A percentile compares a stretch with the other conserved stretches of the same genome.
Conservation (phyloP, 2,888 invertebrate species). For the Pseudococcus jackbeardsleyi region DNA sequence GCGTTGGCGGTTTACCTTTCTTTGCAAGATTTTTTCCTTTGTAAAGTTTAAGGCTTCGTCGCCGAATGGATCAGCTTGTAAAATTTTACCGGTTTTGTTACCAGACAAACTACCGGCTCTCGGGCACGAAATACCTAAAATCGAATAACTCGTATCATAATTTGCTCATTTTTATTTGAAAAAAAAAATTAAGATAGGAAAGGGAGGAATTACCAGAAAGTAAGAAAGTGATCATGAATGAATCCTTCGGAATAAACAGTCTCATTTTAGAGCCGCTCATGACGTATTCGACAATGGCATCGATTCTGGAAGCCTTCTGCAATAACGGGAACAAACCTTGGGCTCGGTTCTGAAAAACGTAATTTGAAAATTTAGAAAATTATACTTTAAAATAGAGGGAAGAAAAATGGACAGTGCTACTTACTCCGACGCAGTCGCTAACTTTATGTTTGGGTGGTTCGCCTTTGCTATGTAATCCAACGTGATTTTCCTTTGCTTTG, state of each 20-base stretch:
- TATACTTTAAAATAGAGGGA: not conserved
- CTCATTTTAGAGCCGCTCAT: conserved; percentile 95
- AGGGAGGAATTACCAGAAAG: conserved; percentile 70
- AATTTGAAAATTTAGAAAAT: not conserved
- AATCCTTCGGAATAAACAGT: conserved; percentile 93
- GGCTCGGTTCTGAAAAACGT: conserved; percentile 77
- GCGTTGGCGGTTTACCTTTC: conserved; percentile 77
- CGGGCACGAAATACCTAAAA: conserved; percentile 87
- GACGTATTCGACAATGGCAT: conserved; percentile 96
- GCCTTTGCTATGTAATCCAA: conserved; percentile 89
- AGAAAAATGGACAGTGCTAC: conserved; percentile 66
- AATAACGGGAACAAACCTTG: conserved; percentile 95
- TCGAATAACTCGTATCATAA: conserved; percentile 68
- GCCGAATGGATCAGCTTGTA: conserved; percentile 88
- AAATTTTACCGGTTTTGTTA: conserved; percentile 73
- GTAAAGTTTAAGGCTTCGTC: conserved; percentile 94
- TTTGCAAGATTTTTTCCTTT: conserved; percentile 89
- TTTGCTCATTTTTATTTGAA: not conserved
- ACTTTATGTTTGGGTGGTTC: conserved; percentile 86
- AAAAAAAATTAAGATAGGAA: not conserved
- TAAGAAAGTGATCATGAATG: conserved; percentile 94
- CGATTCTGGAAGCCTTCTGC: conserved; percentile 89
- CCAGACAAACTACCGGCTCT: conserved; percentile 81
- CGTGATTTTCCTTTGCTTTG: conserved; percentile 88
- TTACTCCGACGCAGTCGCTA: conserved; percentile 82